Evolutionary conservation across 2,113 vertebrate genomes (phyloP).

Genomic region (Limanda limanda): DNA sequence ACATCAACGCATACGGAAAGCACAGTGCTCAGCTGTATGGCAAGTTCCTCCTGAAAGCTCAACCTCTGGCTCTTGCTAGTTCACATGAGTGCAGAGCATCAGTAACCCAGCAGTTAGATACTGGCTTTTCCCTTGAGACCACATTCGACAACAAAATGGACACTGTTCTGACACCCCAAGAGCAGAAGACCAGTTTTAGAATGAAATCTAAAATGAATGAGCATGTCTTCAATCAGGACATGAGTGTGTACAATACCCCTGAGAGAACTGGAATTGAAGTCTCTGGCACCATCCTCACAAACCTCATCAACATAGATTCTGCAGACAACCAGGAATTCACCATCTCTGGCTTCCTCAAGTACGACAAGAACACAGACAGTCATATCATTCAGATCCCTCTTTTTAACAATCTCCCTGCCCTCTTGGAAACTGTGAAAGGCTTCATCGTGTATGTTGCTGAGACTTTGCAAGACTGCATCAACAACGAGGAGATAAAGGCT

Average conservation of each 20-base stretch:
- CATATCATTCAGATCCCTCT: conserved; percentile 88
- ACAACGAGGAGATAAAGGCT: conserved; percentile 75
- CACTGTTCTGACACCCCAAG: conserved; percentile 84
- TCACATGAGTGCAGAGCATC: conserved; percentile 91
- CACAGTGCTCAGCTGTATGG: conserved; percentile 90
- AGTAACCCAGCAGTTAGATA: conserved; percentile 79
- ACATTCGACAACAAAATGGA: conserved; percentile 86
- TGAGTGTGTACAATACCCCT: conserved; percentile 86
- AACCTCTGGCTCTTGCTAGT: conserved; percentile 88
- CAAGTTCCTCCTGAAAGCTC: conserved; percentile 89
- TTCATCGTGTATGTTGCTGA: conserved; percentile 78
- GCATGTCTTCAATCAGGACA: conserved; percentile 85
- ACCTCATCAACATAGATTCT: conserved; percentile 74
- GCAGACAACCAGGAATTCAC: conserved; percentile 86
- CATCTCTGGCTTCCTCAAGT: conserved; percentile 87
- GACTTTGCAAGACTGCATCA: conserved; percentile 80
- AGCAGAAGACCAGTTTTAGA: conserved; percentile 86
- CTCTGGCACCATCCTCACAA: conserved; percentile 80
- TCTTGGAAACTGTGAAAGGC: conserved; percentile 84
- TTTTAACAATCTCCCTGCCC: conserved; percentile 81
- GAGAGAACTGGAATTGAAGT: conserved; percentile 86
- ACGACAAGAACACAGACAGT: conserved; percentile 90
- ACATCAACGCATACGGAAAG: conserved; percentile 83
- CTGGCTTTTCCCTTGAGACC: conserved; percentile 74
- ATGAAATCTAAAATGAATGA: conserved; percentile 88